These are phyloP conservation scores for Chironomus tepperi DNA, from an alignment of 1,140 invertebrate genomes.

Conservation along the genomic window DNA sequence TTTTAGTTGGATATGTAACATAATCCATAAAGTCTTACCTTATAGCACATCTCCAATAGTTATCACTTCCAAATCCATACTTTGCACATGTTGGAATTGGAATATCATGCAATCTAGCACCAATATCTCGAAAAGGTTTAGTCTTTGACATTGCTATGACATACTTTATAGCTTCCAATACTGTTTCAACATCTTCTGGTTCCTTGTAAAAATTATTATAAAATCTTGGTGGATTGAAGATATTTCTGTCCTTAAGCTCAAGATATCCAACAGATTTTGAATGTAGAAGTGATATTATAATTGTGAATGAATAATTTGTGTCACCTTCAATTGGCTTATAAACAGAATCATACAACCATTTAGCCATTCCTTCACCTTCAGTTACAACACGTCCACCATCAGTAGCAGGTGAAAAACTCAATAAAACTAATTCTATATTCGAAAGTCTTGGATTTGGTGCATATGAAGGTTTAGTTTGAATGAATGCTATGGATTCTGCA, in stretches of 20 bases:
- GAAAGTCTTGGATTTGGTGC: conserved; percentile 44
- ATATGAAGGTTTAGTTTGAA: conserved; percentile 41
- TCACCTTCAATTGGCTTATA: conserved; percentile 46
- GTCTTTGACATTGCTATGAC: conserved; percentile 33
- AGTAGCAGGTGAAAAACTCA: conserved; percentile 47
- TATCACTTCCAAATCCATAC: conserved; percentile 40
- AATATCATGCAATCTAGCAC: conserved; percentile 38
- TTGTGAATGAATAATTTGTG: conserved; percentile 46
- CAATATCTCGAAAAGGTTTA: conserved; percentile 35
- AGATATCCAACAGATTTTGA: conserved; percentile 23
- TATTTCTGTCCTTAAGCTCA: conserved; percentile 23
- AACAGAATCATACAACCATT: conserved; percentile 49
- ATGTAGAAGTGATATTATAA: not conserved
- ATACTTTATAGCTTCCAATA: conserved; percentile 39
- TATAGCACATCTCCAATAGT: conserved; percentile 44
- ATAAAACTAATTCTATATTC: conserved; percentile 53
- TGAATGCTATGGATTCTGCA: conserved; percentile 54
- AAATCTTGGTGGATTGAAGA: conserved; percentile 23
- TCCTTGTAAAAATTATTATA: conserved; percentile 31
- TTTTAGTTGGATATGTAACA: too few species aligned
- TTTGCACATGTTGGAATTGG: conserved; percentile 43
- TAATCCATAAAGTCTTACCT: too few species aligned
- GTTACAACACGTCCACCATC: conserved; percentile 53
- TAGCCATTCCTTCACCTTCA: conserved; percentile 45
- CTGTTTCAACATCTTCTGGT: conserved; percentile 36